Percentiles rank a stretch among this genome's conserved stretches.
These are phyloP conservation scores for Diploptera punctata DNA, from an alignment of 2,888 invertebrate species.

Conservation along the genomic window DNA sequence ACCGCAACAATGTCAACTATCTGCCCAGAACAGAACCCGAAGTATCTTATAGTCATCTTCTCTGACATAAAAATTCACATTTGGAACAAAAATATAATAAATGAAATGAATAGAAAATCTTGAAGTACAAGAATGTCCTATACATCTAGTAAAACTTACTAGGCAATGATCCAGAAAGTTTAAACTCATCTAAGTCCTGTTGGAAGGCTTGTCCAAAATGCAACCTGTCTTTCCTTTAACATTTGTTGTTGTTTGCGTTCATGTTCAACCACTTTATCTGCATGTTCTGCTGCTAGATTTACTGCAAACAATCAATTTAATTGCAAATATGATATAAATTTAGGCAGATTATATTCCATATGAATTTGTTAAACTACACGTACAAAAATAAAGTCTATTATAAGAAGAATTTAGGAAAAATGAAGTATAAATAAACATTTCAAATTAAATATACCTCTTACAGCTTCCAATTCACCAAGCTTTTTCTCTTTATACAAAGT, in stretches of 20 bases:
- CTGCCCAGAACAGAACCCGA: too few relatives aligned
- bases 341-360: too few relatives aligned
- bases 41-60: too few relatives aligned
- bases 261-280: slow-evolving; percentile 61
- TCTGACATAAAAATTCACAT: not conserved
- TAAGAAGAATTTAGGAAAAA: too few relatives aligned
- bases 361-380: too few relatives aligned
- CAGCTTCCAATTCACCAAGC: slow-evolving; percentile 60
- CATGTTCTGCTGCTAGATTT: slow-evolving; percentile 64
- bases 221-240: slow-evolving; percentile 69
- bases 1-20: too few relatives aligned
- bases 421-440: too few relatives aligned
- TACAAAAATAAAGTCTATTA: too few relatives aligned
- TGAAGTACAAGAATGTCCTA: slow-evolving; percentile 5
- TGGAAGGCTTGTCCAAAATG: slow-evolving; percentile 74
- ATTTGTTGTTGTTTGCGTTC: slow-evolving; percentile 63
- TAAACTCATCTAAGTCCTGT: slow-evolving; percentile 69
- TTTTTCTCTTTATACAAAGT: slow-evolving; percentile 74
- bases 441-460: too few relatives aligned
- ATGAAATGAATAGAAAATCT: slow-evolving; percentile 33
- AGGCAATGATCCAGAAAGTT: slow-evolving; percentile 63
- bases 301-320: slow-evolving; percentile 56
- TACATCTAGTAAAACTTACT: slow-evolving; percentile 36
- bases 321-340: too few relatives aligned
- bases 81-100: not conserved